phyloP scores from a whole-genome alignment of 1,140 invertebrate genomes.

The Sesamia nonagrioides region DNA sequence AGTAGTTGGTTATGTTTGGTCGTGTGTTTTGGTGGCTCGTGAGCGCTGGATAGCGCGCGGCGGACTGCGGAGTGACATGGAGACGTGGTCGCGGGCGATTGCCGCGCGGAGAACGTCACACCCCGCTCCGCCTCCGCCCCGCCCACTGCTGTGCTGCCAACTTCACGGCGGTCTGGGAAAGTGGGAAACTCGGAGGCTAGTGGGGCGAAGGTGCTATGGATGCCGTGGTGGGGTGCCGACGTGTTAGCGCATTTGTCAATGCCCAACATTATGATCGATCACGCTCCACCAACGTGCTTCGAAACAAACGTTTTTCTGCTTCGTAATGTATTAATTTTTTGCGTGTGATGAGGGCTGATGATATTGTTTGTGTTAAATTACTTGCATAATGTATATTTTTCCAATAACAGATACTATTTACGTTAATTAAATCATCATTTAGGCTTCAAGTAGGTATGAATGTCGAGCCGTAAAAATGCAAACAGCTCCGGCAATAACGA shows the following conservation, averaged over 20 bases:
- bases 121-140: constrained; percentile 72
- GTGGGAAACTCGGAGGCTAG: constrained; percentile 73
- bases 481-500: background rate
- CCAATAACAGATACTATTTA: background rate
- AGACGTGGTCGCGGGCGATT: constrained; percentile 49
- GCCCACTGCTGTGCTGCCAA: constrained; percentile 73
- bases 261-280: constrained; percentile 49
- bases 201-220: constrained; percentile 62
- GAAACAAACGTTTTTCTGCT: constrained; percentile 22
- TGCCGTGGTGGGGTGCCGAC: constrained; percentile 57
- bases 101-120: constrained; percentile 59
- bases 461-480: background rate
- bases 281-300: constrained; percentile 14
- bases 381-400: background rate
- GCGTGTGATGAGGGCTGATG: constrained; percentile 17
- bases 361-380: constrained; percentile 17
- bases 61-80: constrained; percentile 58
- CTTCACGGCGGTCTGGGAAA: constrained; percentile 76
- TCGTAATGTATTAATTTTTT: constrained; percentile 34
- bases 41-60: constrained; percentile 67
- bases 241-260: constrained; percentile 53
- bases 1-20: constrained; percentile 11
- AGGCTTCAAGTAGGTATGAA: too few relatives aligned
- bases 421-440: background rate
- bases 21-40: constrained; percentile 3